Percentiles rank a stretch among this genome's conserved stretches.
Conservation (phyloP, 1,140 invertebrate genomes). For the Lordiphosa collinella region DNA sequence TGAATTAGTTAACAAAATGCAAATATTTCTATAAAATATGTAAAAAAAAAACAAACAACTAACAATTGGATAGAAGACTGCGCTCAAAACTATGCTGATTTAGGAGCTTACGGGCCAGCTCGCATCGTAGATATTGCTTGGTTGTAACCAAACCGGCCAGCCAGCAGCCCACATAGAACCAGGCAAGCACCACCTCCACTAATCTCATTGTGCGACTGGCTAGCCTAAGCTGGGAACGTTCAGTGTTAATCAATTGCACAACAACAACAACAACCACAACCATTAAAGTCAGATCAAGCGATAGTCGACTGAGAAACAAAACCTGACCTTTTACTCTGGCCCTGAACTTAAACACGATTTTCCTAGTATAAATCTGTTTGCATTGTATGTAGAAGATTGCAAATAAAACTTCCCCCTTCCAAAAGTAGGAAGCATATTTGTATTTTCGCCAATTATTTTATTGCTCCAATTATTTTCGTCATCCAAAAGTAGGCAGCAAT, state of each 20-base stretch:
- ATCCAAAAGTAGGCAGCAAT: no score
- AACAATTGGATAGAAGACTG: constrained; percentile 49
- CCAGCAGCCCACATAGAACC: constrained; percentile 23
- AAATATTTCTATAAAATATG: not conserved
- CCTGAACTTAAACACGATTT: no score
- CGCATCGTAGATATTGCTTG: constrained; percentile 50
- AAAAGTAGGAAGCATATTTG: no score
- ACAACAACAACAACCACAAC: not conserved
- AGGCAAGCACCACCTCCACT: constrained; percentile 29
- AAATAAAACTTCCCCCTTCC: no score
- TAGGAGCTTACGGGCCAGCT: constrained; percentile 51
- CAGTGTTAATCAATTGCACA: not conserved
- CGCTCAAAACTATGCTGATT: constrained; percentile 51
- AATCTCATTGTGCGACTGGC: constrained; percentile 45
- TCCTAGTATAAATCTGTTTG: not conserved
- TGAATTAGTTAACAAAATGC: not conserved
- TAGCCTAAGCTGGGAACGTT: no score
- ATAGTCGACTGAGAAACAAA: no score
- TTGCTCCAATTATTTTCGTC: no score
- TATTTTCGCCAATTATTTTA: no score
- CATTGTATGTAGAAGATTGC: no score
- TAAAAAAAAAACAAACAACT: constrained; percentile 18
- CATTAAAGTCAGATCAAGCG: not conserved
- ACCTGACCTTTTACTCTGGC: no score
- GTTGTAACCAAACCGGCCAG: constrained; percentile 19